Base-by-base conservation (phyloP, 2,797 vertebrate species). In the Mus spretus region DNA sequence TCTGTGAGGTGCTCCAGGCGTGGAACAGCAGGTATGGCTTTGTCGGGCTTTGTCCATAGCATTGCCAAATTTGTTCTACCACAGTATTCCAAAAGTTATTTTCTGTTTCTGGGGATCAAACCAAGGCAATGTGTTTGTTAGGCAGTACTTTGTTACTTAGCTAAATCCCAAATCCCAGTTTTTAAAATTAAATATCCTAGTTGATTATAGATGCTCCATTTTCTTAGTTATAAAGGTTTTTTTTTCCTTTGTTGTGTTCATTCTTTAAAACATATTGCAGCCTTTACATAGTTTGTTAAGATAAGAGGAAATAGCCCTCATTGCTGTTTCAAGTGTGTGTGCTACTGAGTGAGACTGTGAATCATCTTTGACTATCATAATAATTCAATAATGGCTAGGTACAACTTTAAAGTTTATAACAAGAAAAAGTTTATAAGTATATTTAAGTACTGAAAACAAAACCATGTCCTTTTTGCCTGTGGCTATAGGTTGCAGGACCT, bases 1-100 rank as follows among this genome's bases (percentile, higher is more conserved):
- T 99, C 78, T 99, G 99, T 98, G 99, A 99, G 97, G 99, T 99
- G 96, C 96, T 99, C 0, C 99, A 99, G 97, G 99, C 99, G 19
- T 99, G 99, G 99, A 99, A 99, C 98, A 99, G 96, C 97, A 99
- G 99, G 99, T 99, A 47, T 20, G 82, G 24, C 89, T 63, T 44
- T 57, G 47, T 4, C 31, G 3, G 24, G 19, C 26, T n/a, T 79
- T 50, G 59, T 65, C 28, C 24, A 12, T 22, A 40, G 63, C 47
- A 34, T 28, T 84, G n/a, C 37, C 15, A 55, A 63, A 40, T 70
- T 80, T 74, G 34, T 47, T 92, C 15, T 86, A 40, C 72, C 37
- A 0, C 28, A 55, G 31, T 37, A n/a, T 67, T 89, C 81, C 44
- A 78, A 26, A 61, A n/a, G n/a, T 22, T 47, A 11, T 44, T 78